phyloP scores from a whole-genome alignment of 2,888 invertebrate genomes.

The Biston stratarius region DNA sequence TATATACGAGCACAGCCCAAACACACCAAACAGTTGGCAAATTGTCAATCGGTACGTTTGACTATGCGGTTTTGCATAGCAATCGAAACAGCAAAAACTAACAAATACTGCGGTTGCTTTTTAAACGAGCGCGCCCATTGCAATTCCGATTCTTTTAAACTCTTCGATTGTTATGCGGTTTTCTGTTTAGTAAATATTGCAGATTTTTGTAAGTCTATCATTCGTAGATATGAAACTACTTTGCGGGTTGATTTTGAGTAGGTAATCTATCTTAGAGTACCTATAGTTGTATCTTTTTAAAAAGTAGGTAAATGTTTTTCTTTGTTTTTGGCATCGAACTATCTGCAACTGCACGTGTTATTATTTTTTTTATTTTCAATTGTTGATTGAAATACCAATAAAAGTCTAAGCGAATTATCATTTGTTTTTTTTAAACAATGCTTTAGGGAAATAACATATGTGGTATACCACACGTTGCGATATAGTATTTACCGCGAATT shows the following conservation, averaged over 20 bases:
- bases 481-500: no score
- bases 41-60: conserved; percentile 59
- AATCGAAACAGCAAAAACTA: conserved; percentile 58
- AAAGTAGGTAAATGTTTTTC: no score
- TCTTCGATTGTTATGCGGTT: conserved; percentile 36
- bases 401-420: no score
- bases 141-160: conserved; percentile 47
- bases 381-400: no score
- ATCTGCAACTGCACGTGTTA: no score
- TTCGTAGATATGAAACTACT: background rate
- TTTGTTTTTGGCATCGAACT: no score
- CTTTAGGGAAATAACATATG: no score
- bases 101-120: conserved; percentile 57
- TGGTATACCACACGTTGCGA: no score
- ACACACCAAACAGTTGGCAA: conserved; percentile 48
- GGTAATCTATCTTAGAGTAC: no score
- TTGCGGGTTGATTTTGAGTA: background rate
- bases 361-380: no score
- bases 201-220: conserved; percentile 16
- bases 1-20: conserved; percentile 6
- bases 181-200: conserved; percentile 24
- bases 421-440: no score
- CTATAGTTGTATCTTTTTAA: no score
- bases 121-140: conserved; percentile 51
- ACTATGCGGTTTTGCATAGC: conserved; percentile 58